Evolutionary conservation across 2,888 invertebrate genomes (phyloP), one percentile per base, ranked within the genome.

Genomic region (Eupelmus urozonus): DNA sequence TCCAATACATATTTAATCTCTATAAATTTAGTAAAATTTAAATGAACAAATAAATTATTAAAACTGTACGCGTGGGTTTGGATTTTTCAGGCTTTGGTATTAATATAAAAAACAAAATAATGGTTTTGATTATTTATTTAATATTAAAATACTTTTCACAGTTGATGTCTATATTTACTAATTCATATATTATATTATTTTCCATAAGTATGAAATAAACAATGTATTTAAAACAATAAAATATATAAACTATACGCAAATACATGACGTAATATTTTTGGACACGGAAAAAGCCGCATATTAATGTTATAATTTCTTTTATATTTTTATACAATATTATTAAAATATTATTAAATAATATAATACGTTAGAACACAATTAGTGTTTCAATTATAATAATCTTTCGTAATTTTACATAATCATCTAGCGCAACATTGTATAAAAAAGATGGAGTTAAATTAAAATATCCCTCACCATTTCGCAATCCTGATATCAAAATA

Each of bases 391-490:
- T 71, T 60, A 62, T 25, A 65, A 5, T 45, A 45, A 57, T 51
- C 9, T 18, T 42, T 27, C 4, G n/a, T 27, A 25, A 70, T 70
- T 23, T 57, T 70, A 70, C 45, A 27, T 20, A 4, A 66, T 53
- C 27, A 25, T 13, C 25, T 65, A 34, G 34, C 13, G 3, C 16
- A 16, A 74, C 49, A n/a, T 13, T 13, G 27, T 53, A n/a, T n/a
- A n/a, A n/a, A n/a, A n/a, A n/a, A n/a, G n/a, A n/a, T n/a, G n/a
- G n/a, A n/a, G n/a, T n/a, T n/a, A n/a, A n/a, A n/a, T n/a, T n/a
- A 23, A 29, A 40, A 18, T 57, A 65, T 65, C 67, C 75, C 49
- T 67, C 67, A 75, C 67, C 75, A 53, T 18, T 16, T 60, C 42
- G 18, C 18, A 40, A 75, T 25, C 45, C 60, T 51, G 25, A 72